Conservation (phyloP, 1,140 invertebrate genomes). For the Temnothorax nylanderi region DNA sequence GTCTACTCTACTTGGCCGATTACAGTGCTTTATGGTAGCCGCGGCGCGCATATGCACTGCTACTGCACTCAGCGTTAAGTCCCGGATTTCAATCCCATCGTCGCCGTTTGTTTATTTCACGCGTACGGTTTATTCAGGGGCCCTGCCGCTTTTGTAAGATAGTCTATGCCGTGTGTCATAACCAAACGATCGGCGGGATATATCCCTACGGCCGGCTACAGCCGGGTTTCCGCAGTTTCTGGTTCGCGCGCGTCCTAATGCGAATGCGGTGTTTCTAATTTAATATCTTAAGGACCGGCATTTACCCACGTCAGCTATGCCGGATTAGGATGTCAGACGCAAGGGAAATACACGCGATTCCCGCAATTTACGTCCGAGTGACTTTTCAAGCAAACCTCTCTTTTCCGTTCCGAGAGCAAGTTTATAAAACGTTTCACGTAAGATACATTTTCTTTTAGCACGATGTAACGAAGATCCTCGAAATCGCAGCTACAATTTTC, state of each 20-base stretch:
- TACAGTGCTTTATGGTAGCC: background rate
- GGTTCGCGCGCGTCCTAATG: slow-evolving; percentile 23
- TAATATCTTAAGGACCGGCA: slow-evolving; percentile 55
- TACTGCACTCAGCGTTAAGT: background rate
- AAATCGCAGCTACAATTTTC: background rate
- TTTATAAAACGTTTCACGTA: background rate
- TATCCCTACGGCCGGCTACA: slow-evolving; percentile 12
- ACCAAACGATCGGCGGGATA: slow-evolving; percentile 17
- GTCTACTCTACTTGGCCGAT: background rate
- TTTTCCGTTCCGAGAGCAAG: background rate
- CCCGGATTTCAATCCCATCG: slow-evolving; percentile 31
- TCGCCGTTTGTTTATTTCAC: slow-evolving; percentile 35
- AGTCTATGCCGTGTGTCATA: slow-evolving; percentile 32
- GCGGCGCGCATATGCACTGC: background rate
- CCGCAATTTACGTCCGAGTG: slow-evolving; percentile 15
- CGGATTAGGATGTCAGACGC: slow-evolving; percentile 41
- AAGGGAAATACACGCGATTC: slow-evolving; percentile 31
- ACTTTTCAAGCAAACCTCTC: slow-evolving; percentile 27
- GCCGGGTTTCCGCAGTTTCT: slow-evolving; percentile 22
- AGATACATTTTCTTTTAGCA: background rate
- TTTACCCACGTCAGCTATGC: slow-evolving; percentile 50
- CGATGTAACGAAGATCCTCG: background rate
- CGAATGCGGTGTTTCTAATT: slow-evolving; percentile 60
- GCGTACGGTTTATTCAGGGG: slow-evolving; percentile 34
- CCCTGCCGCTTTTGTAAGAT: slow-evolving; percentile 22